A percentile compares a stretch with the other conserved stretches of the same genome.
These are phyloP conservation scores for Brevimyrus niger DNA, from an alignment of 2,113 vertebrate genomes.

Conservation along the genomic window DNA sequence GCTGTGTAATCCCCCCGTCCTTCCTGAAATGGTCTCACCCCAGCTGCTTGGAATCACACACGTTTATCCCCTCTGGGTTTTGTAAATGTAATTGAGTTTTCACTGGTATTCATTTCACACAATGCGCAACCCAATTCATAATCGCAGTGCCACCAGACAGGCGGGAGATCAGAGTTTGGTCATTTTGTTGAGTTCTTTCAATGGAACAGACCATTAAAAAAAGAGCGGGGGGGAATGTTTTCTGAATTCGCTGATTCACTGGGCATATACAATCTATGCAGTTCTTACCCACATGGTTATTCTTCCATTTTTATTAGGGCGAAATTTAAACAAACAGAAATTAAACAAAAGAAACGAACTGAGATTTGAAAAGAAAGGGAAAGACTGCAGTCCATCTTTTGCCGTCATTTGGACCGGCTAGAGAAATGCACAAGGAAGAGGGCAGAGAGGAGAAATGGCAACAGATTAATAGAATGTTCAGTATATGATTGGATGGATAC, in stretches of 20 bases:
- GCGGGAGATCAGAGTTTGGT: neutral
- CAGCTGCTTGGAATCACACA: neutral
- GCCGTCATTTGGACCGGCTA: neutral
- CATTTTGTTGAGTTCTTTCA: neutral
- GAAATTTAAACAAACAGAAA: neutral
- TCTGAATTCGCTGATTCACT: neutral
- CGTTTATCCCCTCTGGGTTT: neutral
- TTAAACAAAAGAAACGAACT: too few relatives aligned
- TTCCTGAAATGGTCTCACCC: neutral
- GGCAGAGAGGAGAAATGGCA: neutral
- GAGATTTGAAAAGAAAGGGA: neutral
- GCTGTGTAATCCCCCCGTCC: neutral
- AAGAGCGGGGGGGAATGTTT: neutral
- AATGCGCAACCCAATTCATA: neutral
- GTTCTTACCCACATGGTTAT: neutral
- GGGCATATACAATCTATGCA: neutral
- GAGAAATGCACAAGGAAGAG: neutral
- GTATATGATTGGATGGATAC: neutral
- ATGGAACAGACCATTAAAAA: neutral
- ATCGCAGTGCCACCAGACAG: neutral
- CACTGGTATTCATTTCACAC: neutral
- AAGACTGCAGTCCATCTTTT: neutral
- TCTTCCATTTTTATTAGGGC: neutral
- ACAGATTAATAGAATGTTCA: neutral
- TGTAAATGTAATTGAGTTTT: slow-evolving; percentile 6